Base-by-base conservation (phyloP, 2,797 vertebrate species). In the Rhinophrynus dorsalis region DNA sequence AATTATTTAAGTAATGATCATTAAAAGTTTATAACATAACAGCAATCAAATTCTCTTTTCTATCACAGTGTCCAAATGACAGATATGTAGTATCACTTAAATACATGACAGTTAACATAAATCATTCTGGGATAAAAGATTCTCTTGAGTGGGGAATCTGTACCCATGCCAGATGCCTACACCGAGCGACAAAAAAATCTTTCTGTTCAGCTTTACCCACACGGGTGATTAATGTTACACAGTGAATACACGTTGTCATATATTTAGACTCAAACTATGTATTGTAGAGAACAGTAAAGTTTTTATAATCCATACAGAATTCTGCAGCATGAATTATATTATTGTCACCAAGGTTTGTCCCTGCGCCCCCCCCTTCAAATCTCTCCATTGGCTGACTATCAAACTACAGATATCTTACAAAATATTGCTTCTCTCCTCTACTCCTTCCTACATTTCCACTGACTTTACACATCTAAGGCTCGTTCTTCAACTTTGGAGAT, bases 61-160 rank as follows among this genome's bases (percentile, higher is more conserved):
- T 81, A 77, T 65, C 78, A 77, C 78, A 77, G 77, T 84, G 79
- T 89, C 78, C 75, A 74, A 71, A 75, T 87, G 89, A 89, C 87
- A 85, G 84, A 87, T 87, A 83, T 82, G 83, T 81, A 83, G 83
- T 86, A 86, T 85, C 86, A 88, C 83, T 84, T 86, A 79, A 75
- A 86, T 75, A 78, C 83, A 86, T 87, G 86, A 89, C 74, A 73
- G 78, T 76, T 86, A 84, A 87, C 88, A 91, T 90, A 91, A 92
- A 90, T 95, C 88, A 90, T 81, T 79, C 74, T 68, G 56, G 20
- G 73, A 91, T 93, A 88, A 91, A 90, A 92, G 78, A 78, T 78
- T 86, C 84, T 84, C 47, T 83, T 82, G 80, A 85, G 79, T 85
- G 78, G 83, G 75, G 77, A n/a, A 82, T 75, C 80, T 83, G 79